Evolutionary conservation across 2,113 vertebrate species (phyloP), one percentile per base, ranked within the genome.

Genomic region (Progne subis): DNA sequence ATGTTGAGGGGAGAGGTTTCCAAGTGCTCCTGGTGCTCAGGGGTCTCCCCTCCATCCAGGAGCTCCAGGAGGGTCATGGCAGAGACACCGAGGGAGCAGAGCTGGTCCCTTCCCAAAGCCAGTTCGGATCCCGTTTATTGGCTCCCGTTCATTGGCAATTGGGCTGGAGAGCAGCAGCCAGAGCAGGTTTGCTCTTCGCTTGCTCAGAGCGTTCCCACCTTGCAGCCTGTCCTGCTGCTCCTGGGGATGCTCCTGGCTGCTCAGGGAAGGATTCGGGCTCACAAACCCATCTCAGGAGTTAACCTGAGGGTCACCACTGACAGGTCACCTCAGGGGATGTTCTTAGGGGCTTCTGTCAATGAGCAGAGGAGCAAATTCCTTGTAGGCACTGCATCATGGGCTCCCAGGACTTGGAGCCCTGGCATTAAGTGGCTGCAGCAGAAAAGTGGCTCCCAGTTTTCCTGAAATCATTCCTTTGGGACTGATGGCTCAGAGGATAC

Each of bases 331-430:
- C 50, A 23, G 63, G 53, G 64, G 21, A 9, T 53, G 43, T 8
- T 56, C 28, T 55, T 20, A 24, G 28, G 34, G 18, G 49, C 26
- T 61, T 39, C 8, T 39, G 39, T 44, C 47, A 28, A 18, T 1
- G 8, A 47, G 29, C 46, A 83, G 57, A 63, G n/a, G 31, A 72
- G 18, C 28, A 41, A 68, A 78, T 46, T 50, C 46, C 56, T 74
- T 0, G 0, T 57, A 18, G 52, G 41, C 12, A 12, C 32, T 31
- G 50, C 12, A 18, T 65, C 3, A 0, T 19, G 46, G 18, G 12
- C 37, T 76, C 32, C 23, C 32, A 43, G 29, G 32, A 5, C 8
- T 12, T 32, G 32, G 18, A 68, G 5, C 34, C 23, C 29, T 17
- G 81, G 12, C 9, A 19, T 39, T 43, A 5, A 4, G 13, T 43